phyloP scores from a whole-genome alignment of 35 echinoderm and acorn worm genomes.

The Lytechinus variegatus region DNA sequence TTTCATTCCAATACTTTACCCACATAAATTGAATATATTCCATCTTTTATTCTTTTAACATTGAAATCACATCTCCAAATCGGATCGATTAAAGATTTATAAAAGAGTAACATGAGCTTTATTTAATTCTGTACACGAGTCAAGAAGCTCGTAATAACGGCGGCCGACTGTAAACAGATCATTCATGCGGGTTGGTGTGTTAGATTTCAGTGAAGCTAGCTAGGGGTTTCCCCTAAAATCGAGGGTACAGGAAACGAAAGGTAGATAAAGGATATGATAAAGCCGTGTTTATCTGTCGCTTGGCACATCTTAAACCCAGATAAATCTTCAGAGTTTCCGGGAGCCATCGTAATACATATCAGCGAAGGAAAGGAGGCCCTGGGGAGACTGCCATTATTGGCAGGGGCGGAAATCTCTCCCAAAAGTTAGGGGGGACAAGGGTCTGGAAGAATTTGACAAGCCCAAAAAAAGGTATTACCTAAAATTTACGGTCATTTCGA shows the following conservation, averaged over 20 bases:
- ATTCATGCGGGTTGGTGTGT: not conserved
- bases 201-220: not conserved
- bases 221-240: not conserved
- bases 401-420: too few relatives aligned
- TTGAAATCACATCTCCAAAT: too few relatives aligned
- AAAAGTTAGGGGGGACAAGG: too few relatives aligned
- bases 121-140: not conserved
- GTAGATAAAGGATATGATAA: not conserved
- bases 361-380: not conserved
- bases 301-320: not conserved
- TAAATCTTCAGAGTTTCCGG: not conserved
- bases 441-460: too few relatives aligned
- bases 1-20: too few relatives aligned
- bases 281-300: not conserved
- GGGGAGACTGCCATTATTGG: too few relatives aligned
- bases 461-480: too few relatives aligned
- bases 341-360: not conserved
- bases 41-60: too few relatives aligned
- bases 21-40: too few relatives aligned
- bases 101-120: not conserved
- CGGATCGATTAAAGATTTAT: too few relatives aligned
- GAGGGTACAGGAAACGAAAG: not conserved
- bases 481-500: too few relatives aligned
- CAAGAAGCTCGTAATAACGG: too few relatives aligned
- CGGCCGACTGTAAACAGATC: not conserved